A percentile compares a stretch with the other conserved stretches of the same genome.
These are phyloP conservation scores for Pristionchus mayeri DNA, from an alignment of 2,888 invertebrate genomes.

Conservation along the genomic window DNA sequence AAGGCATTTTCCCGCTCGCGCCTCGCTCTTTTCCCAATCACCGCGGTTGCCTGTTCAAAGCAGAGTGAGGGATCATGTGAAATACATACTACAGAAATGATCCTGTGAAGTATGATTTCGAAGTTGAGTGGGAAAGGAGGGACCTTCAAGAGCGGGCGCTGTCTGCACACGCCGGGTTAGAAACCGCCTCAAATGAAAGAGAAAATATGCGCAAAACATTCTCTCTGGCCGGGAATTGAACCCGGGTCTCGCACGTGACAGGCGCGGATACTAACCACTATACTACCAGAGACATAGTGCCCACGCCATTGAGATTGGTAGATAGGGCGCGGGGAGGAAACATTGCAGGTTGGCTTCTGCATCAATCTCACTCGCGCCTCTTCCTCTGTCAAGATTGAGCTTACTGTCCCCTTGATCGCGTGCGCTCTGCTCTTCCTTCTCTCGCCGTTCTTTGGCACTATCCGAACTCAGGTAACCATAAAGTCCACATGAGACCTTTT, in stretches of 20 bases:
- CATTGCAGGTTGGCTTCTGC: constrained; percentile 71
- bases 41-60: constrained; percentile 59
- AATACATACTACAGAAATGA: constrained; percentile 65
- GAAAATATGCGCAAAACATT: background rate
- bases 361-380: constrained; percentile 73
- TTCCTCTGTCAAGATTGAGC: constrained; percentile 69
- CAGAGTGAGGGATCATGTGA: constrained; percentile 59
- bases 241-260: constrained; percentile 80
- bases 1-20: constrained; percentile 59
- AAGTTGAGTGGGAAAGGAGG: background rate
- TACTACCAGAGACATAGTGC: constrained; percentile 2
- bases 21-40: constrained; percentile 55
- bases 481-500: no score
- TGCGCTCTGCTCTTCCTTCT: constrained; percentile 71
- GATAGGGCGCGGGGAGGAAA: no score
- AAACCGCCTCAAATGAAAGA: background rate
- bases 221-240: constrained; percentile 79
- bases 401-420: constrained; percentile 70
- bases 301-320: background rate
- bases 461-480: constrained; percentile 58
- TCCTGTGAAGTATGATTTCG: constrained; percentile 65
- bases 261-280: constrained; percentile 77
- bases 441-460: constrained; percentile 70
- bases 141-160: background rate
- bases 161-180: background rate